Conservation (phyloP, 2,797 vertebrate genomes). For the Poeciliopsis gracilis region DNA sequence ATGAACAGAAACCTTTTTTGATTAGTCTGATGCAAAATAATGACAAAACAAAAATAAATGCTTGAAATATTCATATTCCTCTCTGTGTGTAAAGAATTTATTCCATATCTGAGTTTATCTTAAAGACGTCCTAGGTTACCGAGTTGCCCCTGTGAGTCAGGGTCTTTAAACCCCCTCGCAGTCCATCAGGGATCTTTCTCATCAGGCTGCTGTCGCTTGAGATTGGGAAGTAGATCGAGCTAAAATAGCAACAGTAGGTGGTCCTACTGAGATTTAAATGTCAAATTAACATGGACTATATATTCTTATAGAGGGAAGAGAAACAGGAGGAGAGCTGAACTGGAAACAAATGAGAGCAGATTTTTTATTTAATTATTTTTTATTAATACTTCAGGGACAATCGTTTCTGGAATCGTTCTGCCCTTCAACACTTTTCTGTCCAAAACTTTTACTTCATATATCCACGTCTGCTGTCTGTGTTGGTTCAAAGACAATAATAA, state of each 20-base stretch:
- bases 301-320: conserved; percentile 20
- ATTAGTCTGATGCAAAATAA: conserved; percentile 3
- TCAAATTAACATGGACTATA: conserved; percentile 66
- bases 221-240: conserved; percentile 41
- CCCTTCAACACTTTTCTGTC: conserved; percentile 33
- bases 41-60: background rate
- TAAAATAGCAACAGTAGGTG: conserved; percentile 46
- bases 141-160: conserved; percentile 44
- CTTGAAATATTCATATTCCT: background rate
- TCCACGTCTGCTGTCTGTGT: conserved; percentile 46
- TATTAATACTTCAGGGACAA: conserved; percentile 33
- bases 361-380: conserved; percentile 20
- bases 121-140: background rate
- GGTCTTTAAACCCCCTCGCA: conserved; percentile 22
- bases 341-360: conserved; percentile 32
- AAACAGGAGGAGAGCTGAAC: conserved; percentile 23
- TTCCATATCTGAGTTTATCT: background rate
- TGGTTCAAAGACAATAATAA: conserved; percentile 32
- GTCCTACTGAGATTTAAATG: conserved; percentile 63
- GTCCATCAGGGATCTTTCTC: conserved; percentile 35
- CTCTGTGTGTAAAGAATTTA: background rate
- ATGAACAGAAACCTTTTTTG: background rate
- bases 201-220: conserved; percentile 55
- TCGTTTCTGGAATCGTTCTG: conserved; percentile 38
- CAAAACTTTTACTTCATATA: conserved; percentile 31